A percentile compares a stretch with the other conserved stretches of the same genome.
phyloP scores from a whole-genome alignment of 2,888 invertebrate species.

The Xestia c-nigrum region DNA sequence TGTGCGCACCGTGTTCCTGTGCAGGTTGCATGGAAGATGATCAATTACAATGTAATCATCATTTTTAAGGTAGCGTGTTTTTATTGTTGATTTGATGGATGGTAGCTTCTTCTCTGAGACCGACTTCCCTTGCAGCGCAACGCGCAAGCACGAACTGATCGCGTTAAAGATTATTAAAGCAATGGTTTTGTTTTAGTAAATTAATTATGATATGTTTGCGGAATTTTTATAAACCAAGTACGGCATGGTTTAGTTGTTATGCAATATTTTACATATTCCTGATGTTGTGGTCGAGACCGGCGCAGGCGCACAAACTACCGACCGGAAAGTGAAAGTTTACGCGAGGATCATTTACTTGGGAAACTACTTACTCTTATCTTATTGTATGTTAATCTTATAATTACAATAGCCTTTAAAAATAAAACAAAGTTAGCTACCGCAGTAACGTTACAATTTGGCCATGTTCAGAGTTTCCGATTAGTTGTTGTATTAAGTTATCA shows the following conservation, averaged over 20 bases:
- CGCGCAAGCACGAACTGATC: not conserved
- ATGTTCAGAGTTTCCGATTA: not conserved
- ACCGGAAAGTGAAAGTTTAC: conserved; percentile 70
- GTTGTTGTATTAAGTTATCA: not conserved
- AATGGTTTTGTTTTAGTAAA: not conserved
- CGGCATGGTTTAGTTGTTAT: conserved; percentile 54
- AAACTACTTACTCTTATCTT: conserved; percentile 48
- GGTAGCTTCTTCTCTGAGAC: not conserved
- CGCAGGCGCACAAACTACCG: conserved; percentile 40
- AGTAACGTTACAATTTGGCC: not conserved
- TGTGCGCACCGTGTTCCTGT: conserved; percentile 8
- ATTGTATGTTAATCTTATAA: conserved; percentile 38
- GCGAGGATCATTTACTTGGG: conserved; percentile 58
- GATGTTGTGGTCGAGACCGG: conserved; percentile 58
- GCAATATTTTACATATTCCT: conserved; percentile 66
- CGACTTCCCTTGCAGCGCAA: not conserved
- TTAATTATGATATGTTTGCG: conserved; percentile 1
- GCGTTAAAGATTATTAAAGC: not conserved
- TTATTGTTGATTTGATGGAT: not conserved
- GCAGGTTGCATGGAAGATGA: not conserved
- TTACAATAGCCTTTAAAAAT: not conserved
- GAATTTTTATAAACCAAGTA: conserved; percentile 32
- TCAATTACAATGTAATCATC: not conserved
- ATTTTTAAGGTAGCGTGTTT: no score
- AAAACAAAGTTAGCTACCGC: not conserved